Evolutionary conservation across 1,140 invertebrate genomes (phyloP).

Genomic region (Drosophila parvula): DNA sequence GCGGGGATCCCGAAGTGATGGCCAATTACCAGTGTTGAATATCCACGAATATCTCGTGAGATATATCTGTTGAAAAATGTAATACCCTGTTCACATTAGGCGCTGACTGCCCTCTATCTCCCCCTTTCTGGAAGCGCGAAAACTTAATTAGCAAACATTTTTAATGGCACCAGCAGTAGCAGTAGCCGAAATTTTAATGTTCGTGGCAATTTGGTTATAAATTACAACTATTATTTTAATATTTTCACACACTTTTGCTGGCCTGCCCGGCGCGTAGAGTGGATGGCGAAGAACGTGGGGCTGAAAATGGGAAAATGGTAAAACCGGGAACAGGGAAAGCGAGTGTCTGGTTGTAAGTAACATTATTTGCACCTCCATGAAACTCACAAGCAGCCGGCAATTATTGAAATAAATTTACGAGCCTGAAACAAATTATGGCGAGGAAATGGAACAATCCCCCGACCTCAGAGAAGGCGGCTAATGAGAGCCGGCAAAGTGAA

Average conservation of each 20-base stretch:
- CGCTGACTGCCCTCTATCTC: neutral
- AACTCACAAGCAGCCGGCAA: conserved; percentile 53
- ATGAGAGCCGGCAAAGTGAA: conserved; percentile 47
- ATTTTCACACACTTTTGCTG: conserved; percentile 62
- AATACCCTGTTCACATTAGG: conserved; percentile 27
- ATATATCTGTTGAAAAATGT: conserved; percentile 30
- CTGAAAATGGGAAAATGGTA: neutral
- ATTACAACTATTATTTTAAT: conserved; percentile 71
- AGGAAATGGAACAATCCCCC: conserved; percentile 47
- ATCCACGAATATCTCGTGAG: conserved; percentile 16
- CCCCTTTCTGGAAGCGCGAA: conserved; percentile 16
- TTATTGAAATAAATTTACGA: conserved; percentile 68
- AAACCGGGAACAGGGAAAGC: conserved; percentile 27
- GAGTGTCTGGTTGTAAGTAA: conserved; percentile 55
- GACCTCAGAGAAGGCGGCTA: conserved; percentile 42
- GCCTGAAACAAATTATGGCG: conserved; percentile 57
- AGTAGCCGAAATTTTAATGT: conserved; percentile 53
- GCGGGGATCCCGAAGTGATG: conserved; percentile 4
- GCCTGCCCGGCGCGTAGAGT: conserved; percentile 12
- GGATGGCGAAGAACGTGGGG: conserved; percentile 4
- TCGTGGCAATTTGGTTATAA: conserved; percentile 65
- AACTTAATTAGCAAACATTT: conserved; percentile 67
- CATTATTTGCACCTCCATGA: conserved; percentile 58
- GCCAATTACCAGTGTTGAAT: conserved; percentile 20
- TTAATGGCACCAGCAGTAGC: conserved; percentile 51